Conservation (phyloP, 2,888 invertebrate species). For the Mesorhabditis spiculigera region DNA sequence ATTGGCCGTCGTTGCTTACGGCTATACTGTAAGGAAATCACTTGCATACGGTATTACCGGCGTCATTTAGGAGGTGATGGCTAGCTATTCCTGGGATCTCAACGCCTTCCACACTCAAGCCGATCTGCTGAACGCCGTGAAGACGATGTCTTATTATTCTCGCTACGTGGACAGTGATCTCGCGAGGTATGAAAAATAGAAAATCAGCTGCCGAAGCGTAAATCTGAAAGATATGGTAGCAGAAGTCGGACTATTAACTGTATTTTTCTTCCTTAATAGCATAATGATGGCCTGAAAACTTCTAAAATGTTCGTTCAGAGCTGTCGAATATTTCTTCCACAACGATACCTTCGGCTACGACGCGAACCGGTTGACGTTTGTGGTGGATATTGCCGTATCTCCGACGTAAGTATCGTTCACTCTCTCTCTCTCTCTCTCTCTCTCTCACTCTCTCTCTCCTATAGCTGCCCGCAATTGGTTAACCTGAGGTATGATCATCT, state of each 20-base stretch:
- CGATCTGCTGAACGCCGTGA: background rate
- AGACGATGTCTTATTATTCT: background rate
- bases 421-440: too few species aligned
- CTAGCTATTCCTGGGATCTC: background rate
- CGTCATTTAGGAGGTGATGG: background rate
- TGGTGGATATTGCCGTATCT: background rate
- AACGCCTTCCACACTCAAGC: background rate
- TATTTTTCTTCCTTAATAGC: too few species aligned
- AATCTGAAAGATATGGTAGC: too few species aligned
- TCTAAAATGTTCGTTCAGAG: background rate
- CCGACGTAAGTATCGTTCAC: too few species aligned
- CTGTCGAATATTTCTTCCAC: background rate
- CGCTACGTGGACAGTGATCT: background rate
- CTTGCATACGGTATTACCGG: background rate
- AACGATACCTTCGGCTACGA: slow-evolving; percentile 6
- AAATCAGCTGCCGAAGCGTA: too few species aligned
- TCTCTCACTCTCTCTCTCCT: too few species aligned
- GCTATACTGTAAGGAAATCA: background rate
- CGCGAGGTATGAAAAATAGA: too few species aligned
- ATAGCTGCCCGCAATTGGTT: too few species aligned
- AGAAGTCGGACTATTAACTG: too few species aligned
- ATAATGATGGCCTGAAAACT: background rate
- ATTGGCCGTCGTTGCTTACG: background rate
- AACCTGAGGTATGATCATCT: too few species aligned
- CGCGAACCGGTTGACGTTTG: background rate